Evolutionary conservation across 2,797 vertebrate genomes (phyloP).

Genomic region (Rhincodon typus): DNA sequence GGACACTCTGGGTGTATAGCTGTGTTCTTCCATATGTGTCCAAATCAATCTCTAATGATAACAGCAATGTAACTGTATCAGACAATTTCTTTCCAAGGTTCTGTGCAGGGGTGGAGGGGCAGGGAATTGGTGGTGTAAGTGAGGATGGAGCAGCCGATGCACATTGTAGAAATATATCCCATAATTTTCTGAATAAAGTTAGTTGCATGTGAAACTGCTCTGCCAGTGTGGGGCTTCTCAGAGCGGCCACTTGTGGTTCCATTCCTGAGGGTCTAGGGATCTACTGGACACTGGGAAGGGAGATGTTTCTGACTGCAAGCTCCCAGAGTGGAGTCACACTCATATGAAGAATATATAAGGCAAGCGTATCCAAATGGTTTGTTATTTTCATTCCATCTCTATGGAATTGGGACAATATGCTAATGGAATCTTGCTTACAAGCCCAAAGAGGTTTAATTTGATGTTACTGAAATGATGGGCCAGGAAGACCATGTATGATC

Average conservation of each 20-base stretch:
- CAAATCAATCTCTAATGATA: not conserved
- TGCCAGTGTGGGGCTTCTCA: not conserved
- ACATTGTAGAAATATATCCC: not conserved
- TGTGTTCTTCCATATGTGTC: not conserved
- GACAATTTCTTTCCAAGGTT: not conserved
- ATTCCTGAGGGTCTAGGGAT: not conserved
- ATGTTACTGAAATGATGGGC: not conserved
- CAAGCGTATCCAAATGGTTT: not conserved
- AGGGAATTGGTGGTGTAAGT: no score
- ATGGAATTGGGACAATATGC: not conserved
- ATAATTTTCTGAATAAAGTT: not conserved
- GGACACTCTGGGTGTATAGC: not conserved
- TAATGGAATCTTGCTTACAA: not conserved
- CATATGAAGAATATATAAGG: not conserved
- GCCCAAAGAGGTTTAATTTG: not conserved
- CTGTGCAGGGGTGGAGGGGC: not conserved
- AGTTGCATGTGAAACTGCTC: not conserved
- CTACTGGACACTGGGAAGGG: not conserved
- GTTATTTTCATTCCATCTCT: not conserved
- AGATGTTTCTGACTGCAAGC: not conserved
- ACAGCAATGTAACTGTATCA: not conserved
- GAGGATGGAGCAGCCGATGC: not conserved
- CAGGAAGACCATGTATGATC: not conserved
- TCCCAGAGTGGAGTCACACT: not conserved
- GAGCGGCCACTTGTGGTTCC: not conserved